Base-by-base conservation (phyloP, 2,113 vertebrate genomes). In the Prinia subflava region DNA sequence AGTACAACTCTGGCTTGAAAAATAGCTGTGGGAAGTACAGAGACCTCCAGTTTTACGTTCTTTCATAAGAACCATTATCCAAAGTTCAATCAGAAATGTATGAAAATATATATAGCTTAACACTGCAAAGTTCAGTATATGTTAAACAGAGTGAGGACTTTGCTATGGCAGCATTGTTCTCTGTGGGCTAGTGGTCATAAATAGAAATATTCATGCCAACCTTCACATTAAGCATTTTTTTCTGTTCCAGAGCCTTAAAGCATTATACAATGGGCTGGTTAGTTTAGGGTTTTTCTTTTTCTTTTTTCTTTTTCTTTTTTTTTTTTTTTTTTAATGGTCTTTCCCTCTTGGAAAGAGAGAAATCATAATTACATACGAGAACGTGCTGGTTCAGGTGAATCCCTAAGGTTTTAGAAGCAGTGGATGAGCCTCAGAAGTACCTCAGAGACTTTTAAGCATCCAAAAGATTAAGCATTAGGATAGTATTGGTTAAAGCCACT, bases 161-260 rank as follows among this genome's bases (percentile, higher is more conserved):
- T 94, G 87, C 89, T 87, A 95, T 89, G 53, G 49, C 69, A 94
- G 83, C 89, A 60, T 35, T 89, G 74, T 90, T 92, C 82, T 94
- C 67, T 42, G 11, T 13, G 57, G 22, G 53, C n/a, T 87, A 65
- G 52, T 57, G 65, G 49, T 79, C 74, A 87, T 56, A 96, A 92
- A 76, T 46, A 92, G 53, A 91, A 87, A 89, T 68, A 82, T 46
- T 60, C 47, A 28, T 37, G 28, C 30, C 35, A 20, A 63, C 41
- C 28, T 75, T 82, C 56, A 55, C 35, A 49, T 64, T 30, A 37
- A 15, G 25, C 12, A 37, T 15, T 56, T 65, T 78, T 44, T 94
- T 33, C 42, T 52, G 18, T 86, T 73, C 67, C 67, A 80, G 53
- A 68, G 24, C 41, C 60, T 70, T 82, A 47, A 85, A 91, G 60